A percentile compares a stretch with the other conserved stretches of the same genome.
phyloP scores from a whole-genome alignment of 2,888 invertebrate species.

The Chirona hameri region DNA sequence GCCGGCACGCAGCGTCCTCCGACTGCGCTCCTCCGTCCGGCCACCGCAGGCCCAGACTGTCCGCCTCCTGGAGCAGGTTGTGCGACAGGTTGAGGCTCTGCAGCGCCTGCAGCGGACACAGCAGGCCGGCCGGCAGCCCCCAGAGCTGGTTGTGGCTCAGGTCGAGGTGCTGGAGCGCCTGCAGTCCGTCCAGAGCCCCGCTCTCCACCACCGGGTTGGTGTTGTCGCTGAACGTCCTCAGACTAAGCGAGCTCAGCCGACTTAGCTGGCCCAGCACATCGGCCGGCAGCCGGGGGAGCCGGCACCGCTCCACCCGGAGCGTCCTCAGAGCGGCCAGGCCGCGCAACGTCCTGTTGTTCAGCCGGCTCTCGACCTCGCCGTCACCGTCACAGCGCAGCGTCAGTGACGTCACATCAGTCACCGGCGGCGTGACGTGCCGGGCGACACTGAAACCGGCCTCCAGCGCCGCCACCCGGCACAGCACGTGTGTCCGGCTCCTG shows the following conservation, averaged over 20 bases:
- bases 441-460: too few species aligned
- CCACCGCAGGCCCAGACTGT: constrained; percentile 68
- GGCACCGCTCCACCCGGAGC: constrained; percentile 70
- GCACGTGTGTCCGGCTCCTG: too few species aligned
- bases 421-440: too few species aligned
- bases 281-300: constrained; percentile 68
- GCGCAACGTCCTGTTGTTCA: constrained; percentile 45
- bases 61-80: constrained; percentile 67
- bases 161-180: constrained; percentile 73
- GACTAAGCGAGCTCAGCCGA: constrained; percentile 61
- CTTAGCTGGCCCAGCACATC: constrained; percentile 65
- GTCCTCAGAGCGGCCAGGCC: constrained; percentile 65
- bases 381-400: constrained; percentile 65
- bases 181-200: constrained; percentile 69
- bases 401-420: constrained; percentile 36
- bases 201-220: constrained; percentile 67
- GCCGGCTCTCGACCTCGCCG: constrained; percentile 70
- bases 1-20: constrained; percentile 40
- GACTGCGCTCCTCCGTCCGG: too few species aligned
- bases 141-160: constrained; percentile 79
- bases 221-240: constrained; percentile 72
- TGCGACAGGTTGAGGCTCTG: constrained; percentile 67
- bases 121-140: constrained; percentile 65
- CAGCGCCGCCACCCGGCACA: too few species aligned
- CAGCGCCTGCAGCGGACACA: constrained; percentile 64